These are phyloP conservation scores for Limenitis camilla DNA, from an alignment of 2,888 invertebrate genomes.

Conservation along the genomic window DNA sequence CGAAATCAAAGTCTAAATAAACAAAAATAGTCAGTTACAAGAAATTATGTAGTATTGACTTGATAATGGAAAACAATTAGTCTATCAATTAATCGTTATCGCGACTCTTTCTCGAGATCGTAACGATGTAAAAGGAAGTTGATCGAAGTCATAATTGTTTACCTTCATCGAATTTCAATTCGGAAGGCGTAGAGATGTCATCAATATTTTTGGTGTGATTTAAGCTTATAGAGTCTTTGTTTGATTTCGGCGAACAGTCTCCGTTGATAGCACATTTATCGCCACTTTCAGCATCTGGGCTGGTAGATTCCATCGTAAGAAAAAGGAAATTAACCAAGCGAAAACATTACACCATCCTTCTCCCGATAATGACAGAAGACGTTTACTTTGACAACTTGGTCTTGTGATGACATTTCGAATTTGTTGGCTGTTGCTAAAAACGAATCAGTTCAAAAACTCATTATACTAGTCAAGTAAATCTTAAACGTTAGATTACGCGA, in stretches of 20 bases:
- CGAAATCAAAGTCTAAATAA: slow-evolving; percentile 71
- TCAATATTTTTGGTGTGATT: slow-evolving; percentile 67
- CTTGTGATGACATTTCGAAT: slow-evolving; percentile 41
- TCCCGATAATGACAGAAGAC: slow-evolving; percentile 36
- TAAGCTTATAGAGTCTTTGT: slow-evolving; percentile 43
- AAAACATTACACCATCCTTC: slow-evolving; percentile 65
- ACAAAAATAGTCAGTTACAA: slow-evolving; percentile 21
- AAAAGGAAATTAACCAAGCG: slow-evolving; percentile 46
- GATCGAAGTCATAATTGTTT: slow-evolving; percentile 32
- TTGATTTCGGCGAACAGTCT: slow-evolving; percentile 44
- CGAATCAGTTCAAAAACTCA: slow-evolving; percentile 65
- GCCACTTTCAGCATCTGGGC: slow-evolving; percentile 42
- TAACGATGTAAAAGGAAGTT: not conserved
- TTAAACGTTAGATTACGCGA: too few species aligned
- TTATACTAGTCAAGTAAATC: too few species aligned
- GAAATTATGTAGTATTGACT: slow-evolving; percentile 34
- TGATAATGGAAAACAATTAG: slow-evolving; percentile 1
- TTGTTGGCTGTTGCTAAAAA: slow-evolving; percentile 33
- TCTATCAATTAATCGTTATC: not conserved
- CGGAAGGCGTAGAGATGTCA: slow-evolving; percentile 74
- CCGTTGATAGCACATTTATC: slow-evolving; percentile 55
- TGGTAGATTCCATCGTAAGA: slow-evolving; percentile 55
- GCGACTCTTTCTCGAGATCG: not conserved
- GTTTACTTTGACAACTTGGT: too few species aligned
- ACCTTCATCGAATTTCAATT: slow-evolving; percentile 82